Evolutionary conservation across 2,797 vertebrate species (phyloP), one percentile per base, ranked within the genome.

Genomic region (Arrhamphus sclerolepis): DNA sequence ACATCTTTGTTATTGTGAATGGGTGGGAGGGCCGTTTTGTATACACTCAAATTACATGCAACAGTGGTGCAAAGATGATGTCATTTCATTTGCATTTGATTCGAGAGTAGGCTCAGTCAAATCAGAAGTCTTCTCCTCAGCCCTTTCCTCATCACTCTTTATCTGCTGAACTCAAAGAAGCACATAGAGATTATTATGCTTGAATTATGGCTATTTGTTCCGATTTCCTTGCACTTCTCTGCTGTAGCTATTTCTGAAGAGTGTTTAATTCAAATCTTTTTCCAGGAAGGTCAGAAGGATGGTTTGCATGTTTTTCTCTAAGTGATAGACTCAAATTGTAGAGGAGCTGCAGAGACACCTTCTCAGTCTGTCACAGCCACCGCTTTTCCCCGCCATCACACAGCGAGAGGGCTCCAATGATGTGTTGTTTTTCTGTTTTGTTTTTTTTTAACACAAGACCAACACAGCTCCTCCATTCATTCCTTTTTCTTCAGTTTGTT

Each of bases 311-410:
- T 71, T 72, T 72, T 58, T 44, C 59, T 59, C 62, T 51, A 62
- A 87, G 84, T 80, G 85, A 80, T 69, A 86, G 88, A 89, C 81
- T 88, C 66, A 54, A 68, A 77, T 82, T 77, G 75, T 56, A 80
- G 85, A 85, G 75, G 78, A 83, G 85, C 78, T 81, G 69, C 82
- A 72, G 74, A 66, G 77, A 85, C 80, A 82, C 72, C 74, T 85
- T 81, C 77, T 62, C 78, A 78, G 81, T 82, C 78, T 84, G 78
- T 81, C 81, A 76, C 75, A 70, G 77, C 69, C 70, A 17, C 72
- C 68, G 81, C 62, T 72, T 77, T 77, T 64, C 46, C 24, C 61
- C 44, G 65, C 83, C 73, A 55, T 72, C 72, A 16, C 81, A 41
- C 75, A 75, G 80, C 56, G 14, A 72, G 80, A 74, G 68, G 56